Base-by-base conservation (phyloP, 2,888 invertebrate species). In the Polymixis lichenea region DNA sequence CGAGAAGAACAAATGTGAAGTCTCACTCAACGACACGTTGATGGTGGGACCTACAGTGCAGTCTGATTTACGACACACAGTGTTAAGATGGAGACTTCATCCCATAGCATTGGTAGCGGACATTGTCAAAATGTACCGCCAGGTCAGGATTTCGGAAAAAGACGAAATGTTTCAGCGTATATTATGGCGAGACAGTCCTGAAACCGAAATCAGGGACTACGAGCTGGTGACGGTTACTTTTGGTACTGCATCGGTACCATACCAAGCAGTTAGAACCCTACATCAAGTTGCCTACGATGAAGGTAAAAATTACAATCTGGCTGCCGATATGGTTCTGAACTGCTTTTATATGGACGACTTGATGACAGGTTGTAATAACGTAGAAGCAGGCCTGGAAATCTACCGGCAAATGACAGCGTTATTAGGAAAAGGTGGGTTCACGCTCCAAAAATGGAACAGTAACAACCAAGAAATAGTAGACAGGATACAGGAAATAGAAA, bases 161-260 rank as follows among this genome's bases (percentile, higher is more conserved):
- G 68, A 51, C 51, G 51, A 19, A 19, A 51, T 51, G 51, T 51
- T 51, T 51, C 51, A 51, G 51, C 51, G 51, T 19, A 51, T 51
- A 51, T 51, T 51, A 19, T 51, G 51, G 51, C 51, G 51, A 19
- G 51, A 19, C 51, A 51, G 51, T 51, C 19, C 53, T 53, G n/a
- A 53, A n/a, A 53, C 3, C 11, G 25, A 53, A 25, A 58, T 88
- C 19, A 51, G 85, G 46, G 76, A 89, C 66, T 89, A 79, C 38
- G 75, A 80, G 38, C 28, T 89, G 0, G 6, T 88, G 0, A 83
- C 77, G 9, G 86, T 91, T 2, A 91, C 89, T 0, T 91, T 91
- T 49, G 90, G 89, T 0, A 90, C 89, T 0, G 80, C 88, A 0
- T 83, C 82, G 0, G 90, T 90, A 0, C 90, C 90, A 8, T 89